A percentile compares a stretch with the other conserved stretches of the same genome.
phyloP scores from a whole-genome alignment of 1,140 invertebrate species.

The Notospermus geniculatus region DNA sequence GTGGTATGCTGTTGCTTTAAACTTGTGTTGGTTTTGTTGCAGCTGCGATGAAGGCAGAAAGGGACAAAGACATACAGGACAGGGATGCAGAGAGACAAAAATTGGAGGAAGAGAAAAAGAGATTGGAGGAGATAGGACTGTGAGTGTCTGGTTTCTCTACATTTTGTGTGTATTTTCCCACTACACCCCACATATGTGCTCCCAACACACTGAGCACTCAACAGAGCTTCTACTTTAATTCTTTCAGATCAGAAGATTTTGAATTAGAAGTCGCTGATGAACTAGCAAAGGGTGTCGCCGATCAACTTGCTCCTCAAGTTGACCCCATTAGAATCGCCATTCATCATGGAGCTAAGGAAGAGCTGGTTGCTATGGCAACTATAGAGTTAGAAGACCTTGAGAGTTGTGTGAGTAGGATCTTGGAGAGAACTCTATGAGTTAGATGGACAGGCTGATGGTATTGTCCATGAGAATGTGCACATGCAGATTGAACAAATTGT shows the following conservation, averaged over 20 bases:
- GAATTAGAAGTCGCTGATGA: conserved; percentile 22
- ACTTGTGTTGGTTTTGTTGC: too few species aligned
- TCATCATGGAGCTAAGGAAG: conserved; percentile 41
- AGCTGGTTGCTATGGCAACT: conserved; percentile 48
- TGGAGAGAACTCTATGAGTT: too few species aligned
- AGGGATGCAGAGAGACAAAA: conserved; percentile 24
- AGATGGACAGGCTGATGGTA: too few species aligned
- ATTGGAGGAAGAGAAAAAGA: conserved; percentile 21
- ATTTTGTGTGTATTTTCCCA: too few species aligned
- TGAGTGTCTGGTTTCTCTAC: too few species aligned
- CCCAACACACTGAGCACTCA: too few species aligned
- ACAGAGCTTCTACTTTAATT: background rate
- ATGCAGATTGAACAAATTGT: too few species aligned
- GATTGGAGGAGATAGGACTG: background rate
- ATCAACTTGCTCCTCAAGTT: conserved; percentile 17
- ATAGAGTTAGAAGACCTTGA: conserved; percentile 45
- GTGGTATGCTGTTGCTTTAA: too few species aligned
- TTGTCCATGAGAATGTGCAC: background rate
- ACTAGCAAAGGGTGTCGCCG: conserved; percentile 31
- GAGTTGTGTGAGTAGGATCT: conserved; percentile 28
- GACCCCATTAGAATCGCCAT: conserved; percentile 38
- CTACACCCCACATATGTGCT: too few species aligned
- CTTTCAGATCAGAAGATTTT: conserved; percentile 39
- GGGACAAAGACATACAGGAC: conserved; percentile 13
- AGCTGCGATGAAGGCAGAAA: background rate